These are phyloP conservation scores for Aphodius granarius DNA, from an alignment of 2,888 invertebrate species.

Conservation along the genomic window DNA sequence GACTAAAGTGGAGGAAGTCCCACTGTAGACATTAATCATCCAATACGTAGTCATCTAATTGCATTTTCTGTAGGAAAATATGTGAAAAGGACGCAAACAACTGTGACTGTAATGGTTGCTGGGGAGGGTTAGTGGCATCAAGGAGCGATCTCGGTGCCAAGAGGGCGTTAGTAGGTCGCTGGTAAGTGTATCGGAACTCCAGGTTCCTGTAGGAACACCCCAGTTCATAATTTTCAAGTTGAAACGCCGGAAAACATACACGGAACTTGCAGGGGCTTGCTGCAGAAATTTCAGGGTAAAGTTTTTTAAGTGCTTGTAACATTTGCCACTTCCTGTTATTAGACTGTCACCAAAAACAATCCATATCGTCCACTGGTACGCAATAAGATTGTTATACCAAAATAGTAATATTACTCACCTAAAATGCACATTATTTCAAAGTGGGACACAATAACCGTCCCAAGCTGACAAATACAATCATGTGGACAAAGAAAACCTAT, in stretches of 20 bases:
- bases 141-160: background rate
- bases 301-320: too few species aligned
- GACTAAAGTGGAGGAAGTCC: background rate
- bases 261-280: background rate
- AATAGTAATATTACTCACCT: background rate
- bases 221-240: background rate
- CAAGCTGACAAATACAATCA: background rate
- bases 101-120: background rate
- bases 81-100: background rate
- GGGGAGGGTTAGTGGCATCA: background rate
- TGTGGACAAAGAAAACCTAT: background rate
- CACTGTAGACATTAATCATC: background rate
- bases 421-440: background rate
- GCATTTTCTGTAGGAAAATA: background rate
- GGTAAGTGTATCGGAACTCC: background rate
- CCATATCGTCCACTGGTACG: too few species aligned
- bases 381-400: too few species aligned
- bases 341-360: too few species aligned
- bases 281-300: background rate
- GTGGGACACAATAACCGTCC: background rate
- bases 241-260: background rate
- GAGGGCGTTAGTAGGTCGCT: background rate
- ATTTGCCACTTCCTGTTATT: too few species aligned
- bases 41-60: background rate
- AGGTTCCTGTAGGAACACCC: background rate